Conservation (phyloP, 2,113 vertebrate species). For the Hemibagrus wyckioides region DNA sequence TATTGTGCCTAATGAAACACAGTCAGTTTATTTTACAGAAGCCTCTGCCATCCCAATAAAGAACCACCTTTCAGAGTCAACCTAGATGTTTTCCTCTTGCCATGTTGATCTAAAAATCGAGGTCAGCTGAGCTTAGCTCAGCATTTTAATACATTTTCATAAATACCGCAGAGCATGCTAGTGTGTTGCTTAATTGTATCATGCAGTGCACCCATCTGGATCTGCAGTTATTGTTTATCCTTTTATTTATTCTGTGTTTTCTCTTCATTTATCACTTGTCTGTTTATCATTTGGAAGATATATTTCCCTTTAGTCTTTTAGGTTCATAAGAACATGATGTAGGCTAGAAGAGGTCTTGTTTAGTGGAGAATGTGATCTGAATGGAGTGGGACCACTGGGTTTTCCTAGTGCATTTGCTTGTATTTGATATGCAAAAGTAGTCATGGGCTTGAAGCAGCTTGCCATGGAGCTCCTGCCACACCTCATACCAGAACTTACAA, state of each 20-base stretch:
- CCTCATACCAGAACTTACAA: background rate
- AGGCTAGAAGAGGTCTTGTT: constrained; percentile 41
- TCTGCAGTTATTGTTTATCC: background rate
- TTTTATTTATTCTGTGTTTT: background rate
- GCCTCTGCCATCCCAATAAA: background rate
- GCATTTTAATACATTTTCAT: background rate
- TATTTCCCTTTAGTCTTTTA: constrained; percentile 6
- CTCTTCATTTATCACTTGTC: constrained; percentile 33
- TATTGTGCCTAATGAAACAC: background rate
- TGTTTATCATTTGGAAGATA: constrained; percentile 27
- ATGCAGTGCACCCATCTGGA: background rate
- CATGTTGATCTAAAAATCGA: background rate
- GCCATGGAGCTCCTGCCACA: background rate
- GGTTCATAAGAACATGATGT: constrained; percentile 57
- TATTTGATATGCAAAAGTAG: constrained; percentile 4
- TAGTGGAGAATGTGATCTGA: background rate
- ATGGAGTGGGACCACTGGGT: constrained; percentile 1
- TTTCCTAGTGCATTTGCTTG: constrained; percentile 18
- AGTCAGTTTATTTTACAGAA: background rate
- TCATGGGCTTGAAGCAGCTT: background rate
- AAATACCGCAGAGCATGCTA: background rate
- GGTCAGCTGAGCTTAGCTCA: background rate
- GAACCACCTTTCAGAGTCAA: background rate
- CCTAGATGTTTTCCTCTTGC: background rate
- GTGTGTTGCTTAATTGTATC: background rate